Percentiles rank a stretch among this genome's conserved stretches.
Conservation (phyloP, 2,797 vertebrate species). For the Enteromius afrohamiltoni region DNA sequence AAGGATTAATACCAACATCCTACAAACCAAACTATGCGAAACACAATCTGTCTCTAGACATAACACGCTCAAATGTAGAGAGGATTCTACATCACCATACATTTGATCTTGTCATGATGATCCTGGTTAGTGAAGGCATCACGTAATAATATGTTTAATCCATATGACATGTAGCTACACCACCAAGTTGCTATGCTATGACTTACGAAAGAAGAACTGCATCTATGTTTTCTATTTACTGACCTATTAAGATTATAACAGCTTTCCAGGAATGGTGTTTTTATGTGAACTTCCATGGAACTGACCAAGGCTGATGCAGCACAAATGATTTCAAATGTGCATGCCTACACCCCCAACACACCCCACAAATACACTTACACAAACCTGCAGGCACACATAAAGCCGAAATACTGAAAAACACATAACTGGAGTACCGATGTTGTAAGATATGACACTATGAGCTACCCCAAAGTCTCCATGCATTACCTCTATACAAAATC, state of each 20-base stretch:
- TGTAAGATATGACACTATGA: conserved; percentile 50
- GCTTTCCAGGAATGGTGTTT: conserved; percentile 73
- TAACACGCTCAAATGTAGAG: conserved; percentile 74
- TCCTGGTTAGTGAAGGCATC: conserved; percentile 67
- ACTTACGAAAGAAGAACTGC: conserved; percentile 70
- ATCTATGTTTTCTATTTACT: conserved; percentile 74
- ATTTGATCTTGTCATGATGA: conserved; percentile 59
- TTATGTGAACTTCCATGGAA: conserved; percentile 69
- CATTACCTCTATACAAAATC: conserved; percentile 57
- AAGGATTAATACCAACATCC: conserved; percentile 68
- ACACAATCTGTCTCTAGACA: conserved; percentile 73
- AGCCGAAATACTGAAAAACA: conserved; percentile 58
- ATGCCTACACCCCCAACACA: conserved; percentile 61
- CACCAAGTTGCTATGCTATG: conserved; percentile 65
- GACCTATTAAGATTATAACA: conserved; percentile 72
- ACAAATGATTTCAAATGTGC: conserved; percentile 64
- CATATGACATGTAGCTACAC: conserved; percentile 68
- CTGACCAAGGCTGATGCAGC: conserved; percentile 67
- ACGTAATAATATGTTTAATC: conserved; percentile 72
- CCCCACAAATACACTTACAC: conserved; percentile 51
- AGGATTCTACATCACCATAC: conserved; percentile 66
- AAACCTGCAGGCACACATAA: conserved; percentile 52
- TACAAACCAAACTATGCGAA: conserved; percentile 70
- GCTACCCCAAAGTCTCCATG: conserved; percentile 63
- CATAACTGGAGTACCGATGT: conserved; percentile 53